These are phyloP conservation scores for Eulacestoma nigropectus DNA, from an alignment of 2,113 vertebrate genomes.

Conservation along the genomic window DNA sequence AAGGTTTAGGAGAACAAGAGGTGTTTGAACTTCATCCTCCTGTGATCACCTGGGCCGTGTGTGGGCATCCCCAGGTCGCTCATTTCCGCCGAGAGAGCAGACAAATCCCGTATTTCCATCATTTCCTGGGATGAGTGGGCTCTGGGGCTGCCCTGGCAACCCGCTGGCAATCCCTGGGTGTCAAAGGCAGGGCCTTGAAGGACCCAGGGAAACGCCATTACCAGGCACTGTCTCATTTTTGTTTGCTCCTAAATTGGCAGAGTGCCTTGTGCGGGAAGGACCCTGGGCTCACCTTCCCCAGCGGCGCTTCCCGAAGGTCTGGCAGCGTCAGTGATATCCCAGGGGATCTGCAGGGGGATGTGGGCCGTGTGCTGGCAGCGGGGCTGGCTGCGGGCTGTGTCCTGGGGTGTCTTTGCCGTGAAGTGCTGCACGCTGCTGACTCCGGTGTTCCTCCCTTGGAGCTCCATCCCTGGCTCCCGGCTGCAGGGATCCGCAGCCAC, in stretches of 20 bases:
- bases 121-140: rapidly evolving
- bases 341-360: rapidly evolving
- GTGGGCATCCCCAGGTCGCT: background rate
- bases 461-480: background rate
- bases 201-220: background rate
- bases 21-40: background rate
- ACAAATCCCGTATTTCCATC: background rate
- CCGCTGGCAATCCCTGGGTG: background rate
- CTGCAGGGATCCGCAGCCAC: rapidly evolving
- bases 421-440: rapidly evolving
- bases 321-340: rapidly evolving
- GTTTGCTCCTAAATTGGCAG: background rate
- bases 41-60: rapidly evolving
- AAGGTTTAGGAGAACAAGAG: background rate
- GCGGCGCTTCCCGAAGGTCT: rapidly evolving
- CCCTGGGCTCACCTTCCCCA: rapidly evolving
- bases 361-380: rapidly evolving
- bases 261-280: background rate
- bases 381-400: background rate
- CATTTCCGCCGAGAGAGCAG: rapidly evolving
- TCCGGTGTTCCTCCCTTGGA: rapidly evolving
- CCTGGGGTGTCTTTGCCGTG: rapidly evolving
- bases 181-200: background rate
- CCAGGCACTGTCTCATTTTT: background rate
- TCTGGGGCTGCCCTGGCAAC: background rate